Conservation (phyloP, 2,888 invertebrate species). For the Brachycybe producta region DNA sequence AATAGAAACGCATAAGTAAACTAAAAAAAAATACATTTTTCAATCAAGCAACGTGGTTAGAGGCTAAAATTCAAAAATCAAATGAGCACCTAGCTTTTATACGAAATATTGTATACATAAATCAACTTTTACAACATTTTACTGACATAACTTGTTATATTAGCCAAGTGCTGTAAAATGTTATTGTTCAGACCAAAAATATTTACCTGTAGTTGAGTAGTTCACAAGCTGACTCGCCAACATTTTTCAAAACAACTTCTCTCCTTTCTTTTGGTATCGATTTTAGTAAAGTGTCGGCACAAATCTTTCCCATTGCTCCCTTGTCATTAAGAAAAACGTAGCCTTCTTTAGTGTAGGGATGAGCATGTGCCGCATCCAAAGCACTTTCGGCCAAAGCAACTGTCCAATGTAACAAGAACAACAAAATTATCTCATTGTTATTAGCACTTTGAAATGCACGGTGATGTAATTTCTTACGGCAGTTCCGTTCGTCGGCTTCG, state of each 20-base stretch:
- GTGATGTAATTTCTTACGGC: constrained; percentile 55
- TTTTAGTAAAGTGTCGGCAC: constrained; percentile 60
- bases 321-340: constrained; percentile 74
- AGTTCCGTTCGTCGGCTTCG: constrained; percentile 72
- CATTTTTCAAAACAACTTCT: constrained; percentile 49
- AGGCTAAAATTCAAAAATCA: too few relatives aligned
- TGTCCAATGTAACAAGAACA: constrained; percentile 32
- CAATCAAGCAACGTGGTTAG: too few relatives aligned
- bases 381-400: constrained; percentile 63
- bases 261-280: constrained; percentile 39
- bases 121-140: too few relatives aligned
- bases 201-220: constrained; percentile 61
- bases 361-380: constrained; percentile 36
- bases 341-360: constrained; percentile 54
- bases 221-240: constrained; percentile 63
- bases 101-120: too few relatives aligned
- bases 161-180: too few relatives aligned
- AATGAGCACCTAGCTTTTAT: too few relatives aligned
- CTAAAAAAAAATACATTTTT: too few relatives aligned
- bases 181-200: too few relatives aligned
- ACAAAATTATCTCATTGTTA: neutral
- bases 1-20: too few relatives aligned
- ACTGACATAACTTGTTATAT: too few relatives aligned
- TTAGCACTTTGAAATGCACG: too few relatives aligned
- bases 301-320: constrained; percentile 63